A percentile compares a stretch with the other conserved stretches of the same genome.
Evolutionary conservation across 1,140 invertebrate genomes (phyloP).

Genomic region (Lucilia sericata): DNA sequence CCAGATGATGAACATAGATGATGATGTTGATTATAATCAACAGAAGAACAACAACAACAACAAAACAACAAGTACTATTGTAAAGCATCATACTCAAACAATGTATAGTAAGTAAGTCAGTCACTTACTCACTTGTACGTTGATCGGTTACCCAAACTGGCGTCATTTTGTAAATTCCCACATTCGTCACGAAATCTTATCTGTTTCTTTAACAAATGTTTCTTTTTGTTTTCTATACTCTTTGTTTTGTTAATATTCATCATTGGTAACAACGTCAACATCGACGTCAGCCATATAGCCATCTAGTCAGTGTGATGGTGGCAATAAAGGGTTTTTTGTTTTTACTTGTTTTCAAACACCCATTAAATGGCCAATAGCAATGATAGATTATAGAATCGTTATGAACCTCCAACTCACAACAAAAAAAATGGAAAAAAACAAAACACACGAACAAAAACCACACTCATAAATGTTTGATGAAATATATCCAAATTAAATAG

Average conservation of each 20-base stretch:
- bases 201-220: slow-evolving; percentile 12
- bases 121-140: neutral
- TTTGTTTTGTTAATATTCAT: neutral
- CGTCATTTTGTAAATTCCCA: slow-evolving; percentile 49
- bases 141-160: slow-evolving; percentile 23
- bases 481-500: slow-evolving; percentile 20
- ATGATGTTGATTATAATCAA: slow-evolving; percentile 32
- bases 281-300: neutral
- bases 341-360: slow-evolving; percentile 21
- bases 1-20: neutral
- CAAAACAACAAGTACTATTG: neutral
- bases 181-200: slow-evolving; percentile 48
- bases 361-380: slow-evolving; percentile 39
- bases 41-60: neutral
- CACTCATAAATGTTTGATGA: slow-evolving; percentile 22
- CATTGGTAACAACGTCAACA: neutral
- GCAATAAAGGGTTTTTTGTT: slow-evolving; percentile 40
- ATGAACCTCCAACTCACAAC: neutral
- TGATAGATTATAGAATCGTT: slow-evolving; percentile 35
- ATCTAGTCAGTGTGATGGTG: slow-evolving; percentile 33
- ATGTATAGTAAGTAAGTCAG: neutral
- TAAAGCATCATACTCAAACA: neutral
- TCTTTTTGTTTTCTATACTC: neutral
- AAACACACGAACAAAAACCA: neutral
- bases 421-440: neutral